These are phyloP conservation scores for Homalodisca vitripennis DNA, from an alignment of 1,140 invertebrate species.

Conservation along the genomic window DNA sequence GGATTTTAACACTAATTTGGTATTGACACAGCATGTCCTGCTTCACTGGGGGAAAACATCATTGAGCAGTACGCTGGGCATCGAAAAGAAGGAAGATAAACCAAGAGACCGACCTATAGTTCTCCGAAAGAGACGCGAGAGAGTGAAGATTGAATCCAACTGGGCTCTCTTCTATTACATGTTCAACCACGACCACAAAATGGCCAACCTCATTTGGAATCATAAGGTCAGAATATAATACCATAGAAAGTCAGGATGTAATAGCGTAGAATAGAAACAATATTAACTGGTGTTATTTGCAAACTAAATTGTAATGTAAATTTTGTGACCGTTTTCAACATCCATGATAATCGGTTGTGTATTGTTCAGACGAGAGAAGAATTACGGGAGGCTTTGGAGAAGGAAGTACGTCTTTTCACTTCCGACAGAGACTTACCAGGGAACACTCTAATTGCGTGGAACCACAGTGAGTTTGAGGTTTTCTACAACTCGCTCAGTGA, in stretches of 20 bases:
- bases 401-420: constrained; percentile 88
- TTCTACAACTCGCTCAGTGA: constrained; percentile 91
- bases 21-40: constrained; percentile 2
- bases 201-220: constrained; percentile 99
- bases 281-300: no score
- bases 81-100: constrained; percentile 64
- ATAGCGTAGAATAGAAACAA: no score
- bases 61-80: constrained; percentile 71
- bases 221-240: no score
- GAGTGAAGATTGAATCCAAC: constrained; percentile 91
- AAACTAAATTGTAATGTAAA: no score
- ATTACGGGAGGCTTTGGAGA: constrained; percentile 86
- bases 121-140: constrained; percentile 82
- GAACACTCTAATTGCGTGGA: constrained; percentile 88
- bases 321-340: neutral
- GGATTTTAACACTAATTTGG: no score
- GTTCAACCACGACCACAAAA: constrained; percentile 91
- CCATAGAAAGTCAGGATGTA: no score
- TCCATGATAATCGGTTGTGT: neutral
- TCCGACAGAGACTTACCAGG: constrained; percentile 88
- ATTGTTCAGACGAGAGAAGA: constrained; percentile 85
- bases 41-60: constrained; percentile 83
- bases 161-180: constrained; percentile 95
- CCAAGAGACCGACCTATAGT: constrained; percentile 77
- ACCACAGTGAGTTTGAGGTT: constrained; percentile 96